Evolutionary conservation across 1,140 invertebrate species (phyloP).

Genomic region (Lordiphosa mommai): DNA sequence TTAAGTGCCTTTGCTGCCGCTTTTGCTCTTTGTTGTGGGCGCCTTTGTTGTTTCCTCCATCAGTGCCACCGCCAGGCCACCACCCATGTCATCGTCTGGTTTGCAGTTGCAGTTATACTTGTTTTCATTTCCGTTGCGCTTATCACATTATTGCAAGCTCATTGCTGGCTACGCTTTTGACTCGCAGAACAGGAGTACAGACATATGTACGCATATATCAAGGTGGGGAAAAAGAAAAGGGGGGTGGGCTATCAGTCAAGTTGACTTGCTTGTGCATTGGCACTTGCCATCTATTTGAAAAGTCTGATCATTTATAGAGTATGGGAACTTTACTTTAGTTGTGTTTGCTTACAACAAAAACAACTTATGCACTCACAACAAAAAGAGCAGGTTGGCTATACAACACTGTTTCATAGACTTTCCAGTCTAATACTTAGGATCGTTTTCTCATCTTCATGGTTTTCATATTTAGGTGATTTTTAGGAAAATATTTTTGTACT

Average conservation of each 20-base stretch:
- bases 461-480: too few species aligned
- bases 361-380: too few species aligned
- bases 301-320: conserved; percentile 1
- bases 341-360: too few species aligned
- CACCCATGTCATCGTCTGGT: conserved; percentile 39
- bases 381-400: too few species aligned
- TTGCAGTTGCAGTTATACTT: conserved; percentile 54
- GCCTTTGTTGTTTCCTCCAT: conserved; percentile 8
- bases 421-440: too few species aligned
- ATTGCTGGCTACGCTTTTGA: conserved; percentile 56
- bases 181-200: conserved; percentile 1
- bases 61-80: neutral
- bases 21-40: conserved; percentile 49
- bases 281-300: neutral
- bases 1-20: conserved; percentile 45
- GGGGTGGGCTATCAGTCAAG: conserved; percentile 44
- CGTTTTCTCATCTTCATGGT: too few species aligned
- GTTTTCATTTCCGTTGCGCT: conserved; percentile 71
- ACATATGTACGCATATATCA: neutral
- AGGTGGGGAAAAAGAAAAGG: neutral
- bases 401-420: too few species aligned
- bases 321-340: too few species aligned
- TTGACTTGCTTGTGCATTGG: conserved; percentile 19
- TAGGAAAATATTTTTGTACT: too few species aligned
- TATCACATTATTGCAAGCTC: conserved; percentile 76